Conservation (phyloP, 92 coral and sea anemone genomes). For the Pocillopora grandis region DNA sequence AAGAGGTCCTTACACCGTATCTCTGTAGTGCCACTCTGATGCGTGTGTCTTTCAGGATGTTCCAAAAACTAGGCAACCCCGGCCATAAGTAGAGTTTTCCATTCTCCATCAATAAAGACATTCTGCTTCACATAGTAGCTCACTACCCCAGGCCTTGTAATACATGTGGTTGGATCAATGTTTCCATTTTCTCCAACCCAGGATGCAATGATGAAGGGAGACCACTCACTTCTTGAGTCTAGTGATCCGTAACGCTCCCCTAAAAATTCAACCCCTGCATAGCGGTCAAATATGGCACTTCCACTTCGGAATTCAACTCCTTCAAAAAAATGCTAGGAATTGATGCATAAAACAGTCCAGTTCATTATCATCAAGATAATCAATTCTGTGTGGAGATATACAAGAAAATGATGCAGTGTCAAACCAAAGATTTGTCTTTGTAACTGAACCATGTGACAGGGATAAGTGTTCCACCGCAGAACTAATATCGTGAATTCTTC, state of each 20-base stretch:
- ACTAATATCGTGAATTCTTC: constrained; percentile 12
- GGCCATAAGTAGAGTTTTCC: constrained; percentile 27
- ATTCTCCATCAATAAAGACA: neutral
- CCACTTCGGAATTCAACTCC: constrained; percentile 24
- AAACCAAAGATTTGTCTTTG: neutral
- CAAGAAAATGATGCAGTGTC: constrained; percentile 11
- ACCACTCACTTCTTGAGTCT: constrained; percentile 34
- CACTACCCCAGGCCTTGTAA: constrained; percentile 35
- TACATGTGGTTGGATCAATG: neutral
- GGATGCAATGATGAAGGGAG: constrained; percentile 28
- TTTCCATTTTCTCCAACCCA: constrained; percentile 39
- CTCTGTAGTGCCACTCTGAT: neutral
- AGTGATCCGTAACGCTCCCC: constrained; percentile 47
- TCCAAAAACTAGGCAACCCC: constrained; percentile 29
- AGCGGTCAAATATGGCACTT: constrained; percentile 17
- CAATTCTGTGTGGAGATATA: constrained; percentile 8
- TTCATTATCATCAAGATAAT: constrained; percentile 15
- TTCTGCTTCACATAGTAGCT: constrained; percentile 29
- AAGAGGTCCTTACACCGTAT: constrained; percentile 6
- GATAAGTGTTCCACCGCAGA: neutral
- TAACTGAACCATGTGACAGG: neutral
- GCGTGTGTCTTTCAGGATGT: constrained; percentile 33
- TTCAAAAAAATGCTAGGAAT: constrained; percentile 8
- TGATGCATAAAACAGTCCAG: constrained; percentile 1
- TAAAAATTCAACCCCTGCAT: constrained; percentile 16